phyloP scores from a whole-genome alignment of 2,888 invertebrate genomes.

The Lapara coniferarum region DNA sequence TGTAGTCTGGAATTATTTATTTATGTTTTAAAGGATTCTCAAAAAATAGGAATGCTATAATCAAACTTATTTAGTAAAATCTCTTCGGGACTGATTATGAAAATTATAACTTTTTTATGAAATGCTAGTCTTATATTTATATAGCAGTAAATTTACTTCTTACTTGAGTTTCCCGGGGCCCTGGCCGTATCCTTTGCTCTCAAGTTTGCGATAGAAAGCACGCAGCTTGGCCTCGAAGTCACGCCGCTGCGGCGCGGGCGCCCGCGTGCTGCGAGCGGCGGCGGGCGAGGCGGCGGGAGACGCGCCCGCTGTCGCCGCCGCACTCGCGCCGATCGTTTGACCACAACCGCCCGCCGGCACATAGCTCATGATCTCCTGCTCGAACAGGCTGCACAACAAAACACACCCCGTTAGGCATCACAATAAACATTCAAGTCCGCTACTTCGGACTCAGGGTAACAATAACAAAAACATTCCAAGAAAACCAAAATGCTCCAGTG shows the following conservation, averaged over 20 bases:
- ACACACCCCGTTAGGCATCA: neutral
- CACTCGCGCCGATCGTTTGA: conserved; percentile 74
- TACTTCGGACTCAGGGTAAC: neutral
- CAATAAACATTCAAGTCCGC: neutral
- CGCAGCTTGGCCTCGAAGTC: conserved; percentile 98
- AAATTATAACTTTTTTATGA: too few relatives aligned
- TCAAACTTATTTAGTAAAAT: too few relatives aligned
- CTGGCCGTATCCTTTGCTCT: conserved; percentile 98
- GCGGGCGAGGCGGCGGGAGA: conserved; percentile 93
- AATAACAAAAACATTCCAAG: conserved; percentile 10
- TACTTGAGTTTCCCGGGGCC: conserved; percentile 98
- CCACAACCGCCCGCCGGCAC: conserved; percentile 86
- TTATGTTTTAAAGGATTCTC: neutral
- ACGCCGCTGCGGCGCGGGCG: conserved; percentile 94
- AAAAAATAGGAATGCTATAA: too few relatives aligned
- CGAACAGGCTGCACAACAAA: conserved; percentile 90
- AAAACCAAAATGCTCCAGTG: neutral
- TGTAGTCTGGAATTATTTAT: conserved; percentile 86
- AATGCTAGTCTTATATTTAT: neutral
- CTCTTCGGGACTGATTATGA: too few relatives aligned
- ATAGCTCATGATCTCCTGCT: conserved; percentile 99
- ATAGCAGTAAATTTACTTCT: conserved; percentile 56
- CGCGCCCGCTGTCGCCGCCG: conserved; percentile 81
- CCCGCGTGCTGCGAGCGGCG: conserved; percentile 89
- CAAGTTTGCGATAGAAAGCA: conserved; percentile 96